phyloP scores from a whole-genome alignment of 1,140 invertebrate species.

The Samia ricini region DNA sequence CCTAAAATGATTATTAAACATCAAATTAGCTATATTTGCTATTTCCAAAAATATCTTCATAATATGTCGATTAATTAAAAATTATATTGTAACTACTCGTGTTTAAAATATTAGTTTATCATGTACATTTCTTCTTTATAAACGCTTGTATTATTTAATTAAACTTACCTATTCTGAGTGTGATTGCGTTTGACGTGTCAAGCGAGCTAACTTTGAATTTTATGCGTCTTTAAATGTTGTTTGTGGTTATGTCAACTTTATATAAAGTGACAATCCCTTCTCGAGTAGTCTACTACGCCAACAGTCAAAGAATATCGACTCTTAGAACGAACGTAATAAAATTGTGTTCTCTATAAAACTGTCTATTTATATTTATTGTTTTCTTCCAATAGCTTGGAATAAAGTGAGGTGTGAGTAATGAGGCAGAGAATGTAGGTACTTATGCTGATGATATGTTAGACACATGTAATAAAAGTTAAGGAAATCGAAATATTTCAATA shows the following conservation, averaged over 20 bases:
- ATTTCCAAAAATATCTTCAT: too few species aligned
- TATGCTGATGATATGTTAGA: slow-evolving; percentile 18
- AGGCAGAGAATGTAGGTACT: slow-evolving; percentile 32
- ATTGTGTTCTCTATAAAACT: slow-evolving; percentile 22
- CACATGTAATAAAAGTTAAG: slow-evolving; percentile 17
- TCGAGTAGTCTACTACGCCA: slow-evolving; percentile 18
- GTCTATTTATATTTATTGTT: slow-evolving; percentile 32
- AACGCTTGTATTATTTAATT: too few species aligned
- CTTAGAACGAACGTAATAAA: slow-evolving; percentile 20
- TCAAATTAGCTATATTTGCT: too few species aligned
- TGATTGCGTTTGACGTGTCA: slow-evolving; percentile 28
- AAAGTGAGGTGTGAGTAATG: slow-evolving; percentile 33
- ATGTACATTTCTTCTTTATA: too few species aligned
- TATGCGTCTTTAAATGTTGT: slow-evolving; percentile 60
- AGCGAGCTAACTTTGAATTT: slow-evolving; percentile 53
- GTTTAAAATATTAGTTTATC: too few species aligned
- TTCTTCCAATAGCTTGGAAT: slow-evolving; percentile 36
- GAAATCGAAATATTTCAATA: slow-evolving; percentile 15
- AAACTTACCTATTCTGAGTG: slow-evolving; percentile 18
- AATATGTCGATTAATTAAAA: too few species aligned
- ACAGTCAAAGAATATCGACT: slow-evolving; percentile 21
- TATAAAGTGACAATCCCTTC: slow-evolving; percentile 59
- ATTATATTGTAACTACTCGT: too few species aligned
- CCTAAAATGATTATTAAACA: too few species aligned
- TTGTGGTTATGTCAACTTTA: slow-evolving; percentile 53